Evolutionary conservation across 2,113 vertebrate species (phyloP), one percentile per base, ranked within the genome.

Genomic region (Gnathonemus echidnorhynchus): DNA sequence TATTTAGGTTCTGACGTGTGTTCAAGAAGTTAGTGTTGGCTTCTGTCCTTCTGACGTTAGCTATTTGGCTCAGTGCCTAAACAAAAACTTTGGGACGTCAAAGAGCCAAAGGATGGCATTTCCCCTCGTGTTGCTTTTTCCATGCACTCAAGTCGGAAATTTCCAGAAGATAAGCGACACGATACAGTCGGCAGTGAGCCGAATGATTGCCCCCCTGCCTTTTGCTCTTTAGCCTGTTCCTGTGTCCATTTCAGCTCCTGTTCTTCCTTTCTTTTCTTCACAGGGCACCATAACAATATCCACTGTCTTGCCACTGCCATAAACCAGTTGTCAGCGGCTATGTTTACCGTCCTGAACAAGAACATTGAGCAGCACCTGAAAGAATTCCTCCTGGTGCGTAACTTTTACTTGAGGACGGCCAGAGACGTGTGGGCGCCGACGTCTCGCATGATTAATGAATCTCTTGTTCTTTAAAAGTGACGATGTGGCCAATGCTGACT

Each of bases 301-400:
- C 98, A 99, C 93, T 99, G 98, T 94, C 92, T 98, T 92, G 97
- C 97, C 84, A 95, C 95, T 88, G 97, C 97, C 17, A 95, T 99
- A 90, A 97, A 97, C 90, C 97, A 98, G 53, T 93, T 98, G 17
- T 94, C 96, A 0, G 97, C 97, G 7, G 97, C 98, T n/a, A 97
- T 99, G 94, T 98, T 98, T 93, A 99, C 97, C 0, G 42, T 97
- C 9, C 96, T 97, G 95, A 95, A 95, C 89, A 97, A 97, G 93
- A 98, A 98, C 93, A 97, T 98, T 0, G 97, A 98, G 94, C 95
- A 93, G 3, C 97, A 99, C 56, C 97, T 99, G 11, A 97, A 97
- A 91, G 98, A 99, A 89, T 99, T 99, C 92, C 95, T 99, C 83
- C 89, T 97, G 97, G 98, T 98, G 89, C 95, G 97, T 93, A 24